Conservation (phyloP, 2,888 invertebrate species). For the Phyllotreta cruciferae region DNA sequence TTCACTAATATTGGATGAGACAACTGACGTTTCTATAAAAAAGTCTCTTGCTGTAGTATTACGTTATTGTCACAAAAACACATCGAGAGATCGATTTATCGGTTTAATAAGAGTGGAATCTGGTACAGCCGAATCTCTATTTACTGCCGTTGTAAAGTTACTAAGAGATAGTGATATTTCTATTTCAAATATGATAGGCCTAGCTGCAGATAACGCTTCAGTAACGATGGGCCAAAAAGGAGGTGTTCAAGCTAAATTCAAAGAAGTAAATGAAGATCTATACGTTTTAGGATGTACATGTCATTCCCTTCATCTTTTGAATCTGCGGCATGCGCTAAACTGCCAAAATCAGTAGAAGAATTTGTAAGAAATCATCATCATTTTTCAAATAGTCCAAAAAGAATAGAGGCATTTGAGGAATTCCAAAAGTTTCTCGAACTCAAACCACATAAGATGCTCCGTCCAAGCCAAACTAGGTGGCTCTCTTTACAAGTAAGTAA, state of each 20-base stretch:
- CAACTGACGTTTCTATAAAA: conserved; percentile 41
- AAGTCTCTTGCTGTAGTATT: conserved; percentile 37
- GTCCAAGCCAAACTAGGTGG: conserved; percentile 30
- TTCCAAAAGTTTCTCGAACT: conserved; percentile 26
- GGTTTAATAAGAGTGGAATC: conserved; percentile 17
- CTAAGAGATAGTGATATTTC: conserved; percentile 20
- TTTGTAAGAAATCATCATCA: conserved; percentile 28
- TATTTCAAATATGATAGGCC: conserved; percentile 28
- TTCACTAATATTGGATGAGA: conserved; percentile 45
- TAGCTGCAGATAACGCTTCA: conserved; percentile 32
- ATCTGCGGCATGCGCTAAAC: too few relatives aligned
- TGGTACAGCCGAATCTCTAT: conserved; percentile 22
- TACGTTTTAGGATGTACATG: conserved; percentile 31
- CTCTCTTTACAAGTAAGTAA: conserved; percentile 28
- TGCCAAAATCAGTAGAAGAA: conserved; percentile 30
- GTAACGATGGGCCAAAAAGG: conserved; percentile 28
- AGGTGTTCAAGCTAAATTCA: conserved; percentile 29
- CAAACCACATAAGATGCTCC: conserved; percentile 27
- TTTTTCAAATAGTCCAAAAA: conserved; percentile 26
- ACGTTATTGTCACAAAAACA: conserved; percentile 34
- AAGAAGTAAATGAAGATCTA: conserved; percentile 15
- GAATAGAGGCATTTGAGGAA: conserved; percentile 17
- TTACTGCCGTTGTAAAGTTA: conserved; percentile 7
- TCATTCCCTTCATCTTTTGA: conserved; percentile 31
- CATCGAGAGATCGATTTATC: conserved; percentile 27